Evolutionary conservation across 2,888 invertebrate species (phyloP).

Genomic region (Agrilus cyanescens): DNA sequence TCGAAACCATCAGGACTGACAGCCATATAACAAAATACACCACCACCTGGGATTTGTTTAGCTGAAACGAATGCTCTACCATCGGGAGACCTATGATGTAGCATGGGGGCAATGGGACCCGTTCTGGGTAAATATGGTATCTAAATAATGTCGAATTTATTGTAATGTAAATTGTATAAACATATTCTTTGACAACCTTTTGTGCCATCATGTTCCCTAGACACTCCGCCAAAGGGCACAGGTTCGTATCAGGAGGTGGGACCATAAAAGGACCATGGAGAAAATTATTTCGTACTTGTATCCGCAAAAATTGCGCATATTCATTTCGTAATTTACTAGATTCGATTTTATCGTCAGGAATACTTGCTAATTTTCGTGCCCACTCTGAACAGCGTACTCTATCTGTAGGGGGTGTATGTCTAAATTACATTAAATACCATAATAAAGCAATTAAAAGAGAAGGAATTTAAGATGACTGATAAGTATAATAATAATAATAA

Average conservation of each 20-base stretch:
- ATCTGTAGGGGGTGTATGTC: constrained; percentile 26
- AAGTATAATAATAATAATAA: background rate
- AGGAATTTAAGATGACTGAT: background rate
- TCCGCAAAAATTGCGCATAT: constrained; percentile 40
- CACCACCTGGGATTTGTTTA: constrained; percentile 41
- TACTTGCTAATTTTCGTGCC: constrained; percentile 36
- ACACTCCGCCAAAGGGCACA: constrained; percentile 37
- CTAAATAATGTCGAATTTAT: constrained; percentile 14
- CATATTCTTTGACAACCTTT: constrained; percentile 19
- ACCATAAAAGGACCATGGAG: constrained; percentile 39
- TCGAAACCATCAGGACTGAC: constrained; percentile 37
- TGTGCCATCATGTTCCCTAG: constrained; percentile 34
- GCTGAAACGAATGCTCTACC: constrained; percentile 41
- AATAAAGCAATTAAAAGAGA: background rate
- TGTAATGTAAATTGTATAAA: background rate
- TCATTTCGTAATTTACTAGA: constrained; percentile 38
- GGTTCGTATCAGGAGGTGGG: constrained; percentile 28
- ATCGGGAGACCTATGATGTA: constrained; percentile 41
- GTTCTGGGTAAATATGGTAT: constrained; percentile 38
- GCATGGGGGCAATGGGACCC: constrained; percentile 40
- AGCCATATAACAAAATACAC: constrained; percentile 45
- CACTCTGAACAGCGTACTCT: constrained; percentile 43
- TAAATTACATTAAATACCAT: constrained; percentile 1
- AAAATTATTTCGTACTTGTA: constrained; percentile 37
- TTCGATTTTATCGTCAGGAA: constrained; percentile 37